Evolutionary conservation across 1,140 invertebrate genomes (phyloP), one percentile per base, ranked within the genome.

Genomic region (Heliothis virescens): DNA sequence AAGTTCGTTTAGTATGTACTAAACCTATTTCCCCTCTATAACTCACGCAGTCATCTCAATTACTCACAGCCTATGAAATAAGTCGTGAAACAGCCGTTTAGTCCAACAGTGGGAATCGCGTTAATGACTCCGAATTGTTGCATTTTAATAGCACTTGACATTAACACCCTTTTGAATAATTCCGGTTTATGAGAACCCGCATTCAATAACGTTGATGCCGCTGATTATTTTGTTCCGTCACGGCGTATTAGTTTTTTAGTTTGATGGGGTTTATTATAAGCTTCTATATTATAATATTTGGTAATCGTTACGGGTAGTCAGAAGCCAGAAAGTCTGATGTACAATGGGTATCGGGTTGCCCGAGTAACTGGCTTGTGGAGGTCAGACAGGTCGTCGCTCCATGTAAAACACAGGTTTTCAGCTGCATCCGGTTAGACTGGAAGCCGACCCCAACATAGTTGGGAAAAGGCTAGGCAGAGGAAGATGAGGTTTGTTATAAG

Each of bases 121-220:
- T 26, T 26, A 16, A 69, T 52, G 67, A 71, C 12, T 21, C 18
- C 18, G 29, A 71, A 29, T 26, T 71, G 48, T 71, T 53, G 16
- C 67, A 26, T 63, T 34, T 63, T 63, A 63, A 63, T 63, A 41
- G 13, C 21, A 29, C 47, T 71, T 52, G 21, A 71, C 18, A 18
- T 71, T 71, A 71, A 71, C 48, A 53, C 67, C 67, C 67, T 71
- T 26, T 15, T 71, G 48, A 71, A 71, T 71, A n/a, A 71, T 71
- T 50, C 48, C n/a, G 16, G 3, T 26, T 53, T 71, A 71, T 52
- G 21, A 53, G 47, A 21, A 71, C 67, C 67, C 67, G 67, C 67
- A 71, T 71, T 52, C 67, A 52, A 53, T 52, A 12, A 52, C 53
- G 21, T 71, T 71, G 11, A 57, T 9, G n/a, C 13, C 18, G 34